Evolutionary conservation across 2,113 vertebrate species (phyloP).

Genomic region (Pseudolaguvia tuberculata): DNA sequence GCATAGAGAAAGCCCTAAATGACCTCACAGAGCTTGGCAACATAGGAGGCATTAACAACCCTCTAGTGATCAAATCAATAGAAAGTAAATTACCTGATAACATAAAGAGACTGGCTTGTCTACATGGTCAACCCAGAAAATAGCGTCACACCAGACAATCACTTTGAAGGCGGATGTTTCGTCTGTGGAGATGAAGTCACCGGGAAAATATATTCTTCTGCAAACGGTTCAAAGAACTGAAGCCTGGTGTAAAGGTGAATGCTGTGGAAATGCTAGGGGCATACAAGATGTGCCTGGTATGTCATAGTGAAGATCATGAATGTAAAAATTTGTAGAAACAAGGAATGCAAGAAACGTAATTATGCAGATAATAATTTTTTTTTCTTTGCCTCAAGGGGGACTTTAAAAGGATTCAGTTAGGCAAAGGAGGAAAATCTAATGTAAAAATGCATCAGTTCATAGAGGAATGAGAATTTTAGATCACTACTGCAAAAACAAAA

Average conservation of each 20-base stretch:
- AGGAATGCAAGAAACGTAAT: not conserved
- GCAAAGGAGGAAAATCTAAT: no score
- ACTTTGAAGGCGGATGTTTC: constrained; percentile 31
- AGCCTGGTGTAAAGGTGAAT: constrained; percentile 12
- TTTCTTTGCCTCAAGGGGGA: no score
- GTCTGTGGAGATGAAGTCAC: constrained; percentile 21
- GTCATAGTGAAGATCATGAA: not conserved
- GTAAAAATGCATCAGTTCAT: no score
- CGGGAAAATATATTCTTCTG: constrained; percentile 38
- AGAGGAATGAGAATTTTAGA: no score
- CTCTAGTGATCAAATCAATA: not conserved
- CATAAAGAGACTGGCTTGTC: constrained; percentile 33
- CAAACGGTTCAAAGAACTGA: constrained; percentile 11
- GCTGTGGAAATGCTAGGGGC: no score
- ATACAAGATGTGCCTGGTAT: no score
- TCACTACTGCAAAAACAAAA: no score
- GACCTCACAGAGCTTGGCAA: not conserved
- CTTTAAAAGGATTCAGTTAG: no score
- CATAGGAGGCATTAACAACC: not conserved
- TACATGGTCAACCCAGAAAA: constrained; percentile 23
- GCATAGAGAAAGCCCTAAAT: not conserved
- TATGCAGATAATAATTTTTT: not conserved
- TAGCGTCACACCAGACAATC: constrained; percentile 20
- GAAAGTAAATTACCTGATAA: no score
- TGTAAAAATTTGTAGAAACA: constrained; percentile 34